Conservation (phyloP, 2,888 invertebrate species). For the Maniola hyperantus region DNA sequence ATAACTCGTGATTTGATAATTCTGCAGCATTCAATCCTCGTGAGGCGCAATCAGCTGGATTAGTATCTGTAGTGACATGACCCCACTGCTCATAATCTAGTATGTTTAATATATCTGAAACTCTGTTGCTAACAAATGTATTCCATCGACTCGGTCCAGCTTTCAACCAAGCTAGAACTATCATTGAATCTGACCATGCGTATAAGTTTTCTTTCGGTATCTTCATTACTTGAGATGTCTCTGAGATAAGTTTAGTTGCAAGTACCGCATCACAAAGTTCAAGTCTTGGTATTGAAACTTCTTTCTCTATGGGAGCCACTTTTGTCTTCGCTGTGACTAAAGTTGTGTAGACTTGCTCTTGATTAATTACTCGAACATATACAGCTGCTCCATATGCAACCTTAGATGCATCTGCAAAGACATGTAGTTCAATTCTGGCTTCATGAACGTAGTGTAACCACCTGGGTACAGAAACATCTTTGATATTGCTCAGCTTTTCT, state of each 20-base stretch:
- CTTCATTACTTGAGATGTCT: background rate
- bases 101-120: no score
- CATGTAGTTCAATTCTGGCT: constrained; percentile 35
- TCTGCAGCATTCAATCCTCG: background rate
- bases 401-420: constrained; percentile 40
- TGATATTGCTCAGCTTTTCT: background rate
- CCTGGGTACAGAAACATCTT: background rate
- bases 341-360: constrained; percentile 20
- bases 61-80: no score
- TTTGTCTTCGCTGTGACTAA: no score
- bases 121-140: no score
- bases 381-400: constrained; percentile 39
- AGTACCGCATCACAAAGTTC: constrained; percentile 1
- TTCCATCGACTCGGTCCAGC: no score
- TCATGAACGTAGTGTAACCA: background rate
- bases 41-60: background rate
- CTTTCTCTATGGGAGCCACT: background rate
- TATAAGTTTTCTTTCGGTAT: background rate
- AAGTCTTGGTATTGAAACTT: background rate
- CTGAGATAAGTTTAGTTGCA: background rate
- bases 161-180: no score
- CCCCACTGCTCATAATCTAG: no score
- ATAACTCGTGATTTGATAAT: background rate
- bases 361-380: constrained; percentile 30
- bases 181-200: constrained; percentile 4